Base-by-base conservation (phyloP, 2,113 vertebrate genomes). In the Numida meleagris region DNA sequence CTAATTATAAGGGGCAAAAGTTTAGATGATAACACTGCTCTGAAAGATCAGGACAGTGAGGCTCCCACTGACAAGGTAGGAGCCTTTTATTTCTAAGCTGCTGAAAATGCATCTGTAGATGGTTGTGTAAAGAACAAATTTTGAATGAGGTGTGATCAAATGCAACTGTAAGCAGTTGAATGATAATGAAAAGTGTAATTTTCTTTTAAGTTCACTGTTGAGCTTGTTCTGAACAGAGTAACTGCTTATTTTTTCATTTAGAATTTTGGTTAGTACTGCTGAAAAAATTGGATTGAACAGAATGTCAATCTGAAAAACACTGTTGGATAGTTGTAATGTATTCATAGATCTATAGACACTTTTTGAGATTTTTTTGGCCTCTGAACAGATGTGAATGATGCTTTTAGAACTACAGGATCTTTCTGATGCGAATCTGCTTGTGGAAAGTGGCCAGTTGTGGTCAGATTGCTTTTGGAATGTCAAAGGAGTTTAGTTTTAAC, bases 21-120 rank as follows among this genome's bases (percentile, higher is more conserved):
- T 38, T 43, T 91, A 86, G 88, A 86, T 89, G 95, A 75, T 59
- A 67, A 34, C 3, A 17, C 51, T 66, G 79, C 82, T 27, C 71
- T 5, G 18, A 83, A 94, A 21, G 76, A 93, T 14, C 50, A 95
- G 45, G 53, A 77, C 50, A 92, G 42, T 18, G 11, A 85, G 23
- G 67, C 72, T 81, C 45, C 84, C 10, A 62, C 83, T 45, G 74
- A 93, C 66, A 96, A 97, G 97, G 98, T 98, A 92, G 89, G 71
- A 65, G 8, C 42, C 45, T 80, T 79, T 74, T 46, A 16, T 73
- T 85, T 91, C 29, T 85, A 45, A 71, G 40, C 25, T 75, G 33
- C 7, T 77, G 38, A 23, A 46, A 75, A 53, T 34, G 16, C 3
- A 21, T 23, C 19, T 1, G 29, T 89, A 79, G 58, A 9, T 29